These are phyloP conservation scores for Oreochromis spilurus DNA, from an alignment of 2,113 vertebrate species.

Conservation along the genomic window DNA sequence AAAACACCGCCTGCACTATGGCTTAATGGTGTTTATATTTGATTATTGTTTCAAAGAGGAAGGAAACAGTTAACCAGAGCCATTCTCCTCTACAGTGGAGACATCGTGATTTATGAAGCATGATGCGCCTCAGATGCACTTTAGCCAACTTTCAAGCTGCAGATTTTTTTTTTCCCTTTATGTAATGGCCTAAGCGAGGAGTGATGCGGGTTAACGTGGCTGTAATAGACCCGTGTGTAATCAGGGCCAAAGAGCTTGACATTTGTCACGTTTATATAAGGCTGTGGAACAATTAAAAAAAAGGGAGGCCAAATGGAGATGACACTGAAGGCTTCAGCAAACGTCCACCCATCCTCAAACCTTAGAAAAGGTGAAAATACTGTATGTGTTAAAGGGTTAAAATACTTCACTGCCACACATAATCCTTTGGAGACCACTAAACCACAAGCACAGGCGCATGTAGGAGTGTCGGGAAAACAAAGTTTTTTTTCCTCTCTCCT, in stretches of 20 bases:
- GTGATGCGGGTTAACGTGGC: neutral
- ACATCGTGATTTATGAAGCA: conserved; percentile 70
- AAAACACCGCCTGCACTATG: conserved; percentile 45
- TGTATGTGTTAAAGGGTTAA: neutral
- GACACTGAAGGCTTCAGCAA: neutral
- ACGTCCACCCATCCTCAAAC: neutral
- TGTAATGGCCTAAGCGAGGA: conserved; percentile 55
- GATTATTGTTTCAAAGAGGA: conserved; percentile 69
- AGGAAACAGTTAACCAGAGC: conserved; percentile 69
- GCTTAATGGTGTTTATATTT: conserved; percentile 78
- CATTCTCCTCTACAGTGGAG: conserved; percentile 42
- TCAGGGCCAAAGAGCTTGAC: conserved; percentile 12
- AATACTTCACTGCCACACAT: neutral
- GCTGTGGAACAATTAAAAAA: conserved; percentile 51
- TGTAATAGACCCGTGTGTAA: conserved; percentile 7
- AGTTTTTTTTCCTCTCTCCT: conserved; percentile 71
- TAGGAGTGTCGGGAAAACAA: conserved; percentile 31
- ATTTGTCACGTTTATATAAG: conserved; percentile 35
- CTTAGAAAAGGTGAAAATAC: neutral
- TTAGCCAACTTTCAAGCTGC: conserved; percentile 36
- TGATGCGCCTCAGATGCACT: conserved; percentile 54
- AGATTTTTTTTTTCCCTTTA: neutral
- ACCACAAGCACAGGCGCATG: neutral
- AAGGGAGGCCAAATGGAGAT: conserved; percentile 4
- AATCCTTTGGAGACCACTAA: neutral